Evolutionary conservation across 2,797 vertebrate genomes (phyloP).

Genomic region (Catamblyrhynchus diadema): DNA sequence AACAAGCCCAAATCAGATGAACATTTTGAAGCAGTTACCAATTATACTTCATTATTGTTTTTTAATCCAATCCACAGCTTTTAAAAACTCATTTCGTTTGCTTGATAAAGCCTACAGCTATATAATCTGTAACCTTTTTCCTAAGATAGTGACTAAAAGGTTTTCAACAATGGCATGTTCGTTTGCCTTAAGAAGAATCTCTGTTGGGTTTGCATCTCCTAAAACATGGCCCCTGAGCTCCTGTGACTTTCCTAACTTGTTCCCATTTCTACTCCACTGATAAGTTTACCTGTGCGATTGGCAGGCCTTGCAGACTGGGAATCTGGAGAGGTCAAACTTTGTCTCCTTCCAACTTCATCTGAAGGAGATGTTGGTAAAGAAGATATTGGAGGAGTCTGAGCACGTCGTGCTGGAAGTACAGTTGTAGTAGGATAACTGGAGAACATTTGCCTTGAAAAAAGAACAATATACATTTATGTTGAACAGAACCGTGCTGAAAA

Average conservation of each 20-base stretch:
- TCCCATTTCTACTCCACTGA: background rate
- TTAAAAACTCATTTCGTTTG: background rate
- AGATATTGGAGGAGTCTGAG: constrained; percentile 94
- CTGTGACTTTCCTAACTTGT: background rate
- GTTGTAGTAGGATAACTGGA: constrained; percentile 98
- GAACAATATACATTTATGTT: background rate
- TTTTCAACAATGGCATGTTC: background rate
- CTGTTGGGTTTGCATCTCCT: background rate
- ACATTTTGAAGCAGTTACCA: background rate
- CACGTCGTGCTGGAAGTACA: constrained; percentile 88
- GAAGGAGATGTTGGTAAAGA: constrained; percentile 95
- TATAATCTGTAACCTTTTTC: background rate
- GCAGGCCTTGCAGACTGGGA: constrained; percentile 86
- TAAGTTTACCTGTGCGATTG: constrained; percentile 84
- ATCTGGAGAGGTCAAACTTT: constrained; percentile 94
- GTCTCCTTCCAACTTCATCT: constrained; percentile 92
- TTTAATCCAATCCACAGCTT: background rate
- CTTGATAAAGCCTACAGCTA: background rate
- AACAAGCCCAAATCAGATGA: background rate
- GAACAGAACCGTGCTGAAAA: background rate
- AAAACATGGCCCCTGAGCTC: background rate
- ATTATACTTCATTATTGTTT: background rate
- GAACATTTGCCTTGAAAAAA: constrained; percentile 92
- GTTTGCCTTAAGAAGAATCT: background rate
- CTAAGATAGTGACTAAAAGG: background rate